A percentile compares a stretch with the other conserved stretches of the same genome.
These are phyloP conservation scores for Graptemys geographica DNA, from an alignment of 2,797 vertebrate species.

Conservation along the genomic window DNA sequence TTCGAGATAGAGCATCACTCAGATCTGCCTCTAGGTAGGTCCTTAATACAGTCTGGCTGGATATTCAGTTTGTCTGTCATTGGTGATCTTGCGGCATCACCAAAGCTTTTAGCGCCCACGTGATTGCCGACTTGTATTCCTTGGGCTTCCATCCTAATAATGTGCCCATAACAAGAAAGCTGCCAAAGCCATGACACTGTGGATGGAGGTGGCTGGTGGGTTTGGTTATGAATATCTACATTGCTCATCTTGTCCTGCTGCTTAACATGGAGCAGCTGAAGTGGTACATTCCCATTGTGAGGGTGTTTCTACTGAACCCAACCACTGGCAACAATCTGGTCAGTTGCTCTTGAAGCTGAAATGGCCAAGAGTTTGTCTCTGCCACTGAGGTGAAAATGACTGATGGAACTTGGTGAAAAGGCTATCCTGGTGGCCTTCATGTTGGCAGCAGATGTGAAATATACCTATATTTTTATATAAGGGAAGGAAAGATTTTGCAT, in stretches of 20 bases:
- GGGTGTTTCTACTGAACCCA: not conserved
- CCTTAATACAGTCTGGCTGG: not conserved
- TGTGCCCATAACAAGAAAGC: not conserved
- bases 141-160: not conserved
- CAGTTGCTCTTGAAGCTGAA: not conserved
- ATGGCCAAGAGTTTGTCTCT: not conserved
- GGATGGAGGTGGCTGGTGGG: too few relatives aligned
- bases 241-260: not conserved
- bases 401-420: not conserved
- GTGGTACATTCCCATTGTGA: not conserved
- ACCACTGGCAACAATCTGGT: not conserved
- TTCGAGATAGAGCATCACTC: not conserved
- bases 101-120: not conserved
- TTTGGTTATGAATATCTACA: not conserved
- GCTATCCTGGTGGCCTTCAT: not conserved
- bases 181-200: not conserved
- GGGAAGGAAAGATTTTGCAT: not conserved
- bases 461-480: not conserved
- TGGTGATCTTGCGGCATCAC: not conserved
- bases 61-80: not conserved
- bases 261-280: not conserved
- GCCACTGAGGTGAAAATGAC: not conserved
- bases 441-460: not conserved
- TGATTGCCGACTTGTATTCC: not conserved
- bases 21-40: not conserved